Base-by-base conservation (phyloP, 2,888 invertebrate genomes). In the Acheta domesticus region DNA sequence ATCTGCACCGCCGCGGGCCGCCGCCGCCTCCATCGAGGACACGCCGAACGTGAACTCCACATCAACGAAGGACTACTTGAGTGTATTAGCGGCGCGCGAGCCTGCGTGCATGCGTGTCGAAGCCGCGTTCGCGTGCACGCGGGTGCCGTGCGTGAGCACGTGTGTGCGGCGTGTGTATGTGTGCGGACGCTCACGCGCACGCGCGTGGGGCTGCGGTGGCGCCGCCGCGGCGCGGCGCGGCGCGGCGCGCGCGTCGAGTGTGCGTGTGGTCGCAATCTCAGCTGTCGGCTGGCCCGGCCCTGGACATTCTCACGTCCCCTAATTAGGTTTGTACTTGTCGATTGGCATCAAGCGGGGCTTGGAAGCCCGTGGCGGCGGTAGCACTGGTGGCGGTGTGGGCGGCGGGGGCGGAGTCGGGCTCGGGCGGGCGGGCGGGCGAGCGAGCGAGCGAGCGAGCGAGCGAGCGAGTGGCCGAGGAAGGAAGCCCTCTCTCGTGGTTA, bases 251-350 rank as follows among this genome's bases (percentile, higher is more conserved):
- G 62, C 14, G 16, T 62, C 62, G 16, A 62, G 62, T 19, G 62
- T 62, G 62, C 62, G 62, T 62, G 62, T n/a, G 62, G 62, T n/a
- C 62, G 62, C 62, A 62, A 62, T 62, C 62, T 62, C 62, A n/a
- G n/a, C 62, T 19, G 62, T 62, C 62, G n/a, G n/a, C n/a, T 62
- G 62, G n/a, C 62, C 62, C 62, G 62, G 62, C 62, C n/a, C 62
- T 62, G 62, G 62, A 62, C 62, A 62, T 62, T 62, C 62, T 62
- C 62, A 62, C n/a, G 62, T 62, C 62, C n/a, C 62, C 16, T 62
- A 62, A 62, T 62, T 62, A 62, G 62, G 62, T 62, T 62, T 62
- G 62, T n/a, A n/a, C 62, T 62, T 62, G 62, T 62, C 62, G 62
- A 62, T 62, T 14, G 62, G 62, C 62, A 62, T 62, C 62, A 62